A percentile compares a stretch with the other conserved stretches of the same genome.
These are phyloP conservation scores for Laspeyria flexula DNA, from an alignment of 2,888 invertebrate genomes.

Conservation along the genomic window DNA sequence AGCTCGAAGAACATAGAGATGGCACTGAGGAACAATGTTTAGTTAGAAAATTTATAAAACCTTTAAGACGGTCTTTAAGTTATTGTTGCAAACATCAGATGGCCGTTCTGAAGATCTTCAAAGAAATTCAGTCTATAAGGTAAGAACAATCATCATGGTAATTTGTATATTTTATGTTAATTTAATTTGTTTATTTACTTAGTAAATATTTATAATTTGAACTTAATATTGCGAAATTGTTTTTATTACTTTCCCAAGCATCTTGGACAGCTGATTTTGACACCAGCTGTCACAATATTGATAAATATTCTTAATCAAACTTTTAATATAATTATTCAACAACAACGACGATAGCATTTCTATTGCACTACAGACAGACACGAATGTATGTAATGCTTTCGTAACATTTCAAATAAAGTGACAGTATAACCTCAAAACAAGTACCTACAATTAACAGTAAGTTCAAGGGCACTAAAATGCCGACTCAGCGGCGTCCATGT, in stretches of 20 bases:
- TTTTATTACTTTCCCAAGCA: not conserved
- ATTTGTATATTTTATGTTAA: not conserved
- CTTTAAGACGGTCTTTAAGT: too few relatives aligned
- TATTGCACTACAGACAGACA: not conserved
- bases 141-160: slow-evolving; percentile 85
- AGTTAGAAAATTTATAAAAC: not conserved
- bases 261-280: slow-evolving; percentile 7
- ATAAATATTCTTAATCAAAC: not conserved
- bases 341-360: too few relatives aligned
- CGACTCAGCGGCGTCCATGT: slow-evolving; percentile 2
- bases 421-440: slow-evolving; percentile 26
- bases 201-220: too few relatives aligned
- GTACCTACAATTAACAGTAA: slow-evolving; percentile 16
- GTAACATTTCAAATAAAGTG: too few relatives aligned
- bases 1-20: slow-evolving; percentile 99
- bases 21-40: too few relatives aligned
- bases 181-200: not conserved
- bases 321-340: too few relatives aligned
- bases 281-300: not conserved
- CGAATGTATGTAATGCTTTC: too few relatives aligned
- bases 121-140: slow-evolving; percentile 69
- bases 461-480: slow-evolving; percentile 41
- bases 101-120: slow-evolving; percentile 86
- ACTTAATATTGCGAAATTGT: not conserved
- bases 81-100: slow-evolving; percentile 74